phyloP scores from a whole-genome alignment of 2,888 invertebrate genomes.

The Exephanes ischioxanthus region DNA sequence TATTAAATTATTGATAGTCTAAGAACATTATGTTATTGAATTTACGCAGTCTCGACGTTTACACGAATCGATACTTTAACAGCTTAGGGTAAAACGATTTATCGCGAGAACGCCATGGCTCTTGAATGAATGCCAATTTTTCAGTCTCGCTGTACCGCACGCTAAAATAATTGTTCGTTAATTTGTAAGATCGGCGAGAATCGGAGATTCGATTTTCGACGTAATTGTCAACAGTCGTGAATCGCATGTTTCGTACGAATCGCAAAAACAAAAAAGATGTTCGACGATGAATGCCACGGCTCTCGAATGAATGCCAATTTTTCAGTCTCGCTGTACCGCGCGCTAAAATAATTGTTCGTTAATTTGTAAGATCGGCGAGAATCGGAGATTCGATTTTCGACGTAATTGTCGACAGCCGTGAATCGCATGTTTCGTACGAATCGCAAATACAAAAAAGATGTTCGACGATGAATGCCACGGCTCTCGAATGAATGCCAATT shows the following conservation, averaged over 20 bases:
- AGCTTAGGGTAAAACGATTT: constrained; percentile 13
- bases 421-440: neutral
- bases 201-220: neutral
- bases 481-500: neutral
- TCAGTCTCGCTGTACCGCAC: neutral
- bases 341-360: neutral
- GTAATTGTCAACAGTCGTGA: neutral
- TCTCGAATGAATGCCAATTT: neutral
- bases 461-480: no score
- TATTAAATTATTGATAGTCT: constrained; percentile 2
- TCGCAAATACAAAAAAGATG: no score
- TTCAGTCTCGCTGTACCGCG: neutral
- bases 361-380: neutral
- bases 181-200: neutral
- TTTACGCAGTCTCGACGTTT: neutral
- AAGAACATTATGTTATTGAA: neutral
- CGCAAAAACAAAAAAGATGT: neutral
- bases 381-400: neutral
- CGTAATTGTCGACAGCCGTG: neutral
- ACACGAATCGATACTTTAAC: neutral
- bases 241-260: neutral
- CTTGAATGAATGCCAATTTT: neutral
- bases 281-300: neutral
- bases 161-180: neutral
- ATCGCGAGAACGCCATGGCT: neutral